Evolutionary conservation across 2,888 invertebrate species (phyloP), one percentile per base, ranked within the genome.

Genomic region (Pseudococcus viburni): DNA sequence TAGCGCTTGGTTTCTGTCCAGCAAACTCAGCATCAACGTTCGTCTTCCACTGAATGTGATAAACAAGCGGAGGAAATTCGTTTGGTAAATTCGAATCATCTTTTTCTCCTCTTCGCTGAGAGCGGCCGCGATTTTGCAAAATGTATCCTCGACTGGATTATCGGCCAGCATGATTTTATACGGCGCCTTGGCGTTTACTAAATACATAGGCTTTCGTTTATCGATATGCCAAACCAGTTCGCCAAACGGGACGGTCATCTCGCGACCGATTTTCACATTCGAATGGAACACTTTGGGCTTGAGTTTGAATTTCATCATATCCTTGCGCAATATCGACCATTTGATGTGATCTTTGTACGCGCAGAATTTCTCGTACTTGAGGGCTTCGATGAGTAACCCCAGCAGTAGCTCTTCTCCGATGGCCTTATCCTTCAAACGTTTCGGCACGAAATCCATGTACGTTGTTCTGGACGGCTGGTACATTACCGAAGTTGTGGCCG

Each of bases 91-190:
- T 17, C 26, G 80, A 4, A 87, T n/a, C 46, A 80, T 80, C 1
- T n/a, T 80, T 26, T 77, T 77, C 39, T 87, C 87, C 1, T 80
- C 39, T 11, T 87, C 80, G n/a, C 33, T 80, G 15, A 87, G n/a
- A 7, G 87, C 80, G 11, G 87, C 39, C 2, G 80, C 87, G 8
- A 87, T 80, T 15, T 22, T 80, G 19, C 87, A 87, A 22, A 87
- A 87, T 12, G 87, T 87, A 33, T 80, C 51, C 59, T 87, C 87
- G 55, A 80, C 80, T 17, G 87, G 87, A 51, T 39, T 80, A 12
- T 87, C 87, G 2, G 87, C 87, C 87, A 87, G n/a, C 83, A 87
- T 19, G 9, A 87, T 87, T 17, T 19, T 48, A 19, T 87, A 87
- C 73, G 77, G 48, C 6, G 73, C 9, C 0, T 11, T 15, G 8